Evolutionary conservation across 1,140 invertebrate species (phyloP), one percentile per base, ranked within the genome.

Genomic region (Drosophila watanabei): DNA sequence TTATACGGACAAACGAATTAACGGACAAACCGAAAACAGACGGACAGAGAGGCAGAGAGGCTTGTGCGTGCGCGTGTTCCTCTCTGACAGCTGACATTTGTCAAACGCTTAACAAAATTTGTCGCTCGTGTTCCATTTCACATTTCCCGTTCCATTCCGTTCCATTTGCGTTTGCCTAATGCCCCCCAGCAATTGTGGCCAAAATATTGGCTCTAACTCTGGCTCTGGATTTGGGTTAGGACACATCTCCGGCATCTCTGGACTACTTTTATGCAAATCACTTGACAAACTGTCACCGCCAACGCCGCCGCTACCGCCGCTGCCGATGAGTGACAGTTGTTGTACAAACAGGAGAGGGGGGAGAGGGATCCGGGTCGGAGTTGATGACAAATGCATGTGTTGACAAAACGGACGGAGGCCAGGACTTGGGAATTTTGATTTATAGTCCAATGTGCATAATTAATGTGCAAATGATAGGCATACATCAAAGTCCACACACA

Each of bases 41-140:
- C 43, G 24, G 35, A 52, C 57, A 52, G 43, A 45, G 46, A 37
- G 51, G n/a, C 57, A 52, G 43, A 45, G 46, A 37, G 51, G n/a
- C 52, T 81, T 81, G 11, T 33, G 30, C 56, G 20, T 73, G 70
- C 75, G 75, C 72, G 32, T 66, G 46, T 51, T 62, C 33, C 48
- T 75, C 51, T 82, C 81, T 88, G 84, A 91, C 89, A 91, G 88
- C 84, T 92, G 89, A 92, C 88, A 91, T 91, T 91, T 91, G 88
- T 91, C 88, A 91, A 88, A 82, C 81, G 88, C 79, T 81, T 91
- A 86, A 86, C 86, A 80, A 86, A 89, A 82, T 89, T 82, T 89
- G 86, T 90, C 79, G 35, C 35, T 20, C 72, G 33, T 68, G 71
- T 70, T 62, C 62, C 78, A 68, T 61, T 63, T 37, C 54, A 37